phyloP scores from a whole-genome alignment of 2,888 invertebrate species.

The Sarcophaga rosellei region DNA sequence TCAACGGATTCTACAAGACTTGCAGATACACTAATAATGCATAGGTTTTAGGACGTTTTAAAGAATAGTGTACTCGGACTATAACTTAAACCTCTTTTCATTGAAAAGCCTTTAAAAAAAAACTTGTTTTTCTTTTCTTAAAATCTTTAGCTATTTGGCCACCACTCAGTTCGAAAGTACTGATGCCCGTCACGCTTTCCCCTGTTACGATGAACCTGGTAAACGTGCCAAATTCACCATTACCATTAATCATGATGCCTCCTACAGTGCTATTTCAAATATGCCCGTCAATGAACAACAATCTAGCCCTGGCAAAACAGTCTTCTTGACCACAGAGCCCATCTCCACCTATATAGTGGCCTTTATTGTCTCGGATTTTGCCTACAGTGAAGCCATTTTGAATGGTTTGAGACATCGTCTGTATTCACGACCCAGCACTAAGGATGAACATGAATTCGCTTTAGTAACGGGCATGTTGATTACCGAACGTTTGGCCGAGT shows the following conservation, averaged over 20 bases:
- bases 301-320: conserved; percentile 70
- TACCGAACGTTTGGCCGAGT: conserved; percentile 86
- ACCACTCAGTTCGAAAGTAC: conserved; percentile 87
- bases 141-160: conserved; percentile 80
- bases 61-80: no score
- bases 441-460: conserved; percentile 85
- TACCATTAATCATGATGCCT: conserved; percentile 74
- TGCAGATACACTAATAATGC: no score
- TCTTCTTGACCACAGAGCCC: conserved; percentile 81
- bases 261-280: conserved; percentile 77
- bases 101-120: no score
- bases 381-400: conserved; percentile 71
- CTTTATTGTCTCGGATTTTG: conserved; percentile 86
- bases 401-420: conserved; percentile 75
- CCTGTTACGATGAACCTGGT: conserved; percentile 86
- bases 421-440: conserved; percentile 76
- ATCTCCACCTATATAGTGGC: conserved; percentile 92
- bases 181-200: conserved; percentile 86
- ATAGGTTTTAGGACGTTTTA: no score
- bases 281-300: conserved; percentile 80
- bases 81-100: no score
- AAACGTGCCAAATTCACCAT: conserved; percentile 86
- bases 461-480: conserved; percentile 87
- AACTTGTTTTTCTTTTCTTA: not conserved
- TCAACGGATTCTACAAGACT: no score